phyloP scores from a whole-genome alignment of 2,888 invertebrate species.

The Carcina quercana region DNA sequence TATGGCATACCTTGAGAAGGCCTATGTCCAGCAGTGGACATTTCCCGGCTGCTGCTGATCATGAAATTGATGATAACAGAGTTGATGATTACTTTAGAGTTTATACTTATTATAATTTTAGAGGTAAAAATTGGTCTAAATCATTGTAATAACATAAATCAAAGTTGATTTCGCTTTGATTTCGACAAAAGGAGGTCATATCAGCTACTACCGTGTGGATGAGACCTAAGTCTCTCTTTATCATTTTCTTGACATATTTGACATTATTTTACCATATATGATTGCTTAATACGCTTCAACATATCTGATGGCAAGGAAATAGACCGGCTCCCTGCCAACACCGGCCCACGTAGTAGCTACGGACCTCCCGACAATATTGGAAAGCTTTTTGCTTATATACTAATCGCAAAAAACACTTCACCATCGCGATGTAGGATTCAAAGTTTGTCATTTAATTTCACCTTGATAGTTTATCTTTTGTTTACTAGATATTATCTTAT shows the following conservation, averaged over 20 bases:
- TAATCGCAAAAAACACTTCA: slow-evolving; percentile 25
- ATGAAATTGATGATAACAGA: too few relatives aligned
- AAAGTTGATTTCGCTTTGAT: too few relatives aligned
- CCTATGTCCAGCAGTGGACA: too few relatives aligned
- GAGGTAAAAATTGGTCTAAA: too few relatives aligned
- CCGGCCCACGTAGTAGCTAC: slow-evolving; percentile 67
- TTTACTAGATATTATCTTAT: not conserved
- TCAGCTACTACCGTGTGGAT: slow-evolving; percentile 66
- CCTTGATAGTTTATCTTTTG: not conserved
- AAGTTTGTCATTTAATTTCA: slow-evolving; percentile 20
- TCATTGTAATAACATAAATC: too few relatives aligned
- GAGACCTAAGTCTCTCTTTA: slow-evolving; percentile 63
- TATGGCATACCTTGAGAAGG: too few relatives aligned
- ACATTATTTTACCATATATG: slow-evolving; percentile 62
- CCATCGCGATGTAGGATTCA: slow-evolving; percentile 49
- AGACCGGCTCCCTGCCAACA: slow-evolving; percentile 60
- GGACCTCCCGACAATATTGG: slow-evolving; percentile 41
- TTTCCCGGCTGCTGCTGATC: too few relatives aligned
- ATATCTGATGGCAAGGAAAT: slow-evolving; percentile 59
- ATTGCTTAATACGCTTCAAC: slow-evolving; percentile 56
- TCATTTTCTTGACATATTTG: slow-evolving; percentile 64
- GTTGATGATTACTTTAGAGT: too few relatives aligned
- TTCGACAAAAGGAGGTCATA: slow-evolving; percentile 68
- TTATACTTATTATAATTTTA: too few relatives aligned
- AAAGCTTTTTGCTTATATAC: slow-evolving; percentile 19